Evolutionary conservation across 1,140 invertebrate species (phyloP), one percentile per base, ranked within the genome.

Genomic region (Cardiocondyla obscurior): DNA sequence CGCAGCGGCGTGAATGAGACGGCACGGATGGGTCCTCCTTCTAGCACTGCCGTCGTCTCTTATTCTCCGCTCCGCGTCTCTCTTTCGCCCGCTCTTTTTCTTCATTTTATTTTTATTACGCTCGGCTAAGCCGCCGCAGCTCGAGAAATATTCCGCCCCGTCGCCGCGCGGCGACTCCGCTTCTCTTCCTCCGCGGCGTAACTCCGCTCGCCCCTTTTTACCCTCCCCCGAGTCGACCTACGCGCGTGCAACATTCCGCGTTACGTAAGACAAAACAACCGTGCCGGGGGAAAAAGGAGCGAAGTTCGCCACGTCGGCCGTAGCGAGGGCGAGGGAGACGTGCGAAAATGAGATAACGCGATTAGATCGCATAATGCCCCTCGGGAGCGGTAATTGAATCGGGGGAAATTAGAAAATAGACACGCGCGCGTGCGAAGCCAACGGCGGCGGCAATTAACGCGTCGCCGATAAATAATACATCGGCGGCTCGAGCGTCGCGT

Each of bases 391-490:
- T 79, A 79, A 79, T 55, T 77, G 74, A 77, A 77, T 67, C 39
- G 65, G 39, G 58, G 57, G 36, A 74, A 62, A 64, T 82, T 74
- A 74, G 39, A 76, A 62, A 62, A 53, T 62, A 82, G 51, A 22
- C n/a, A n/a, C 22, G 57, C 10, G 30, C 30, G 36, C 55, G 53
- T 76, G 36, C 70, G 25, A 58, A 8, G 69, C 58, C 60, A 57
- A 33, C 55, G 25, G 33, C 16, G 53, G 65, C 81, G 64, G 72
- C 85, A 90, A 90, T 91, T 91, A 91, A 84, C 85, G 82, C 28
- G 46, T 67, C 53, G 72, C 28, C 49, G 70, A 86, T 90, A 91
- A 92, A 90, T 90, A 90, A 92, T 90, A 88, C 76, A 89, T 90
- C 72, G 42, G 49, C 81, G 83, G 89, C 90, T 74, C 87, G 77